A percentile compares a stretch with the other conserved stretches of the same genome.
These are phyloP conservation scores for Dasypogon diadema DNA, from an alignment of 2,888 invertebrate species.

Conservation along the genomic window DNA sequence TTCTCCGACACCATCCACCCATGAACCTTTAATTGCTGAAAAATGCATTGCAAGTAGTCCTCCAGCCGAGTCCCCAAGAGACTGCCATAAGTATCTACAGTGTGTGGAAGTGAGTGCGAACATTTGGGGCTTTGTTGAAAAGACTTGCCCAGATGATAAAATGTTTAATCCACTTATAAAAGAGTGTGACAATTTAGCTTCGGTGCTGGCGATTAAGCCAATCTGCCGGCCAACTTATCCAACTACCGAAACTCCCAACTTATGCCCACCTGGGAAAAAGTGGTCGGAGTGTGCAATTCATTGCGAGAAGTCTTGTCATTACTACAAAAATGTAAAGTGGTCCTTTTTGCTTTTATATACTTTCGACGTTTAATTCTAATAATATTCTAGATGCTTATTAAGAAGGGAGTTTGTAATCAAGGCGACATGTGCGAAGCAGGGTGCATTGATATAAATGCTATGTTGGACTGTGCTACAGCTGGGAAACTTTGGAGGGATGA, in stretches of 20 bases:
- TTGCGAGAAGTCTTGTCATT: slow-evolving; percentile 79
- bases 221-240: slow-evolving; percentile 68
- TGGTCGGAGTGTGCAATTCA: slow-evolving; percentile 79
- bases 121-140: slow-evolving; percentile 69
- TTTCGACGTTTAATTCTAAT: slow-evolving; percentile 17
- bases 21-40: background rate
- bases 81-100: slow-evolving; percentile 76
- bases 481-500: slow-evolving; percentile 79
- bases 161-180: slow-evolving; percentile 73
- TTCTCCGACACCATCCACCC: slow-evolving; percentile 30
- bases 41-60: slow-evolving; percentile 69
- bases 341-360: too few species aligned
- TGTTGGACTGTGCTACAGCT: slow-evolving; percentile 70
- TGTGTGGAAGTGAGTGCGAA: slow-evolving; percentile 69
- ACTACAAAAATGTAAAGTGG: slow-evolving; percentile 70
- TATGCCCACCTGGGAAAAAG: slow-evolving; percentile 69
- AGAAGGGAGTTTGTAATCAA: slow-evolving; percentile 61
- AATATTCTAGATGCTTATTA: slow-evolving; percentile 62
- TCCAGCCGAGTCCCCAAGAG: slow-evolving; percentile 71
- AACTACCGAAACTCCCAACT: slow-evolving; percentile 49
- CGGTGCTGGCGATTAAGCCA: slow-evolving; percentile 71
- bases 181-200: slow-evolving; percentile 73
- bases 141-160: slow-evolving; percentile 73
- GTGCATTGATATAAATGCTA: slow-evolving; percentile 66
- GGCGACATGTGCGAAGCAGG: slow-evolving; percentile 64